Evolutionary conservation across 2,888 invertebrate genomes (phyloP).

Genomic region (Julus scanicus): DNA sequence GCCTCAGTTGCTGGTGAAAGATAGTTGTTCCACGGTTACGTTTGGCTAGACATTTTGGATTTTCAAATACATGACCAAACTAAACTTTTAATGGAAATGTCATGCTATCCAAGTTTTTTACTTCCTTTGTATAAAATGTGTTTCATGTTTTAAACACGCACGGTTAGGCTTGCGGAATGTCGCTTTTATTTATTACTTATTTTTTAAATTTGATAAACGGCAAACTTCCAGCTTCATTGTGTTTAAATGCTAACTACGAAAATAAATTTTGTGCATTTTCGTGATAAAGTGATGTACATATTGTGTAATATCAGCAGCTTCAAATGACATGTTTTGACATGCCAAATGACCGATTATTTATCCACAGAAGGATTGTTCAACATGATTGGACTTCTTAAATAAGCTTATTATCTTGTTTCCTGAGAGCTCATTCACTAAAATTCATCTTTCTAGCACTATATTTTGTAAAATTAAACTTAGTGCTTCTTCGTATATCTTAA

Average conservation of each 20-base stretch:
- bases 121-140: not conserved
- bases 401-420: not conserved
- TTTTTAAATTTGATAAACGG: not conserved
- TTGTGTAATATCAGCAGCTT: not conserved
- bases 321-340: too few relatives aligned
- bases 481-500: too few relatives aligned
- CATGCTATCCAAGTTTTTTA: not conserved
- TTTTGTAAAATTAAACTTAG: too few relatives aligned
- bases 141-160: not conserved
- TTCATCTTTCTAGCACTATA: too few relatives aligned
- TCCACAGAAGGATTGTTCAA: not conserved
- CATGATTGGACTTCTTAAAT: not conserved
- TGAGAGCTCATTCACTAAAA: too few relatives aligned
- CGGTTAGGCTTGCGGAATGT: not conserved
- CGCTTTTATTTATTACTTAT: not conserved
- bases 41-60: not conserved
- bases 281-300: not conserved
- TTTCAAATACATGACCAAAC: not conserved
- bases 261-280: not conserved
- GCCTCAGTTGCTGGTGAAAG: not conserved
- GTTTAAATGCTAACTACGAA: not conserved
- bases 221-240: not conserved
- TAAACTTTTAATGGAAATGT: slow-evolving; percentile 21
- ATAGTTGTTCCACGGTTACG: not conserved
- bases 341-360: not conserved